Percentiles rank a stretch among this genome's conserved stretches.
These are phyloP conservation scores for Ochropleura leucogaster DNA, from an alignment of 2,888 invertebrate species.

Conservation along the genomic window DNA sequence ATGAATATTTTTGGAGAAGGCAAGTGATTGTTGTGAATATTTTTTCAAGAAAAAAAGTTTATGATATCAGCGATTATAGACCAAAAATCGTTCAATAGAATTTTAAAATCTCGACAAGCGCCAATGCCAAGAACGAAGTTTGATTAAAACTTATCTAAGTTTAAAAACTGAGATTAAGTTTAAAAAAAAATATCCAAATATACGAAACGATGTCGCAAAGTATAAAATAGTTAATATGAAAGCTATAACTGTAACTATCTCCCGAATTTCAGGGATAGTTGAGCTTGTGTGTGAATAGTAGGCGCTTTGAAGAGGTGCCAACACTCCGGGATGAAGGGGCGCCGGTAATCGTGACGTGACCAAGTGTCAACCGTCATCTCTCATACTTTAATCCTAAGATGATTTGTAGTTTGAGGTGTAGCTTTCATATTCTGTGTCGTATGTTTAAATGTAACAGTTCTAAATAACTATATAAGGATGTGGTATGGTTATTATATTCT, in stretches of 20 bases:
- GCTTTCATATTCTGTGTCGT: constrained; percentile 14
- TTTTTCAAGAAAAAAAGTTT: not conserved
- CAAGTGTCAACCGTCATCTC: constrained; percentile 41
- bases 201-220: not conserved
- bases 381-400: constrained; percentile 43
- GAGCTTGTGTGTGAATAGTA: constrained; percentile 41
- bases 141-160: not conserved
- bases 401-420: constrained; percentile 43
- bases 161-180: too few species aligned
- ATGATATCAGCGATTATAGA: not conserved
- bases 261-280: constrained; percentile 57
- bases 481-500: not conserved
- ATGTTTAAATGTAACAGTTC: constrained; percentile 9
- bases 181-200: not conserved
- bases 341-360: constrained; percentile 46
- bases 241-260: constrained; percentile 50
- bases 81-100: too few species aligned
- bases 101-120: not conserved
- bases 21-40: not conserved
- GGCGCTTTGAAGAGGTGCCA: constrained; percentile 75
- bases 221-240: constrained; percentile 30
- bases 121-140: not conserved
- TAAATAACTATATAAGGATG: constrained; percentile 1
- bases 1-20: not conserved
- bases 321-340: constrained; percentile 66